Evolutionary conservation across 2,113 vertebrate species (phyloP).

Genomic region (Aix galericulata): DNA sequence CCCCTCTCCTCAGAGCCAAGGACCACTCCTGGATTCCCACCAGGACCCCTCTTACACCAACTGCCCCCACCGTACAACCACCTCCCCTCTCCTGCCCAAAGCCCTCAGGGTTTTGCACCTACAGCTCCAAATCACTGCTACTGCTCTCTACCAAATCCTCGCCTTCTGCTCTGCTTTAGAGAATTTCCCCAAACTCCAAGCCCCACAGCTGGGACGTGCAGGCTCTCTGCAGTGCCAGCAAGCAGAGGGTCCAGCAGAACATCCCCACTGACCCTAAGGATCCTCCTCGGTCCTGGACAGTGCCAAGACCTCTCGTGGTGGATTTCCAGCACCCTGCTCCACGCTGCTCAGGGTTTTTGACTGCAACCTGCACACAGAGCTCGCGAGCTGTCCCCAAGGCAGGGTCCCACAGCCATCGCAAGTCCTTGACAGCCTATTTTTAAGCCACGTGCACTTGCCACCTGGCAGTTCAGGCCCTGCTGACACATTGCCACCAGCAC

Average conservation of each 20-base stretch:
- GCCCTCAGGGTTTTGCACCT: not conserved
- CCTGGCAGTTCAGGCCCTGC: not conserved
- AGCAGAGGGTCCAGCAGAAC: not conserved
- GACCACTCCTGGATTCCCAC: not conserved
- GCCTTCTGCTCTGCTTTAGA: not conserved
- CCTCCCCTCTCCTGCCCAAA: not conserved
- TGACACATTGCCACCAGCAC: accelerated
- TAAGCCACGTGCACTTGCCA: not conserved
- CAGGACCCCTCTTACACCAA: not conserved
- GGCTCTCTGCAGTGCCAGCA: not conserved
- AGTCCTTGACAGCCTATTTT: not conserved
- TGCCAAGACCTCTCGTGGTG: not conserved
- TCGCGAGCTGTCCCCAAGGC: not conserved
- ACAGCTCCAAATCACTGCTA: not conserved
- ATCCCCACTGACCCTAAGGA: not conserved
- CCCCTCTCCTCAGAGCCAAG: not conserved
- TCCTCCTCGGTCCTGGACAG: accelerated
- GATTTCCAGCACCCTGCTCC: not conserved
- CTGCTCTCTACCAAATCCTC: not conserved
- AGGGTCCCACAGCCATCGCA: not conserved
- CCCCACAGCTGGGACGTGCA: not conserved
- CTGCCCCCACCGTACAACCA: not conserved
- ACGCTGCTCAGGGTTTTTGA: accelerated
- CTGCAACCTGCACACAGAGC: not conserved
- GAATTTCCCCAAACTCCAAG: not conserved